Conservation (phyloP, 1,140 invertebrate genomes). For the Chionoecetes opilio region DNA sequence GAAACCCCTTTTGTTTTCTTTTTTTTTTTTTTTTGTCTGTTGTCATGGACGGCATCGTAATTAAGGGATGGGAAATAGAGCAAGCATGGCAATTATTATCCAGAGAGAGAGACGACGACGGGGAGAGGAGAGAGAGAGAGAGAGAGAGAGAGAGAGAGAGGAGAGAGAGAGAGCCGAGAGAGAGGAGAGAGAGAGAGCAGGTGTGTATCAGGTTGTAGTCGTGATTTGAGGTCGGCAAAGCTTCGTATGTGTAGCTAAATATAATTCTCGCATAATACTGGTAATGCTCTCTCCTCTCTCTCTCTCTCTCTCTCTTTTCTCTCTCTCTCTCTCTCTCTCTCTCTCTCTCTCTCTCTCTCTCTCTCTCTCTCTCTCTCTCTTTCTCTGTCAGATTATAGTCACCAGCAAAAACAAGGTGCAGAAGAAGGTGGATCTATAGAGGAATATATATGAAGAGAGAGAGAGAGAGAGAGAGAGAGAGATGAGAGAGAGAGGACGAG, state of each 20-base stretch:
- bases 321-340: neutral
- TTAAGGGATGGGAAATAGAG: too few species aligned
- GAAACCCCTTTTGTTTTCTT: too few species aligned
- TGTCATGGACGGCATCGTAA: too few species aligned
- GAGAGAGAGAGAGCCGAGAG: too few species aligned
- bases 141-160: too few species aligned
- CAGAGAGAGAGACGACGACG: neutral
- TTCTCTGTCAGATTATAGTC: neutral
- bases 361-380: neutral
- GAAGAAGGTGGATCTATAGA: neutral
- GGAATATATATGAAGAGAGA: neutral
- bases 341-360: neutral
- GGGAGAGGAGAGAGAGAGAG: too few species aligned
- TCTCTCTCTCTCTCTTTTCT: neutral
- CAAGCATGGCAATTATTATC: too few species aligned
- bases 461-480: constrained; percentile 27
- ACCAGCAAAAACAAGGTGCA: too few species aligned
- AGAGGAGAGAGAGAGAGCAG: too few species aligned
- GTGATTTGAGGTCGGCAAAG: neutral
- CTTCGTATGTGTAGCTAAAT: neutral
- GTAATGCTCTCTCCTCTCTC: neutral
- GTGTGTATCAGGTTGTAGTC: neutral
- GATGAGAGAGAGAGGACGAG: neutral
- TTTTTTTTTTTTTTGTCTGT: too few species aligned
- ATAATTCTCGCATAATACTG: neutral